These are phyloP conservation scores for Sphaerodactylus townsendi DNA, from an alignment of 2,113 vertebrate genomes.

Conservation along the genomic window DNA sequence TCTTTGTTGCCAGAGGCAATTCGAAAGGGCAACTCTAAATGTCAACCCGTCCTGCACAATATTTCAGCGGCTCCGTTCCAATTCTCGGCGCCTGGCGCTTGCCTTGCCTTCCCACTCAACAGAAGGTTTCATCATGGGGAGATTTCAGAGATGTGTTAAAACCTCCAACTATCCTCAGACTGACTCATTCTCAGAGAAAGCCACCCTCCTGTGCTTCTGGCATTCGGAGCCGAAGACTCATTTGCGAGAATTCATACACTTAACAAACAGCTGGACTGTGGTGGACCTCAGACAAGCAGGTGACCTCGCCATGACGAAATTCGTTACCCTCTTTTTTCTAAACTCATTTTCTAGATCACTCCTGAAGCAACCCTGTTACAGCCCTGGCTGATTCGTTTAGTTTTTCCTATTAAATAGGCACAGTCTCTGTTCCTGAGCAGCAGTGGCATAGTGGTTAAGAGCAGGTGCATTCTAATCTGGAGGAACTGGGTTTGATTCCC, in stretches of 20 bases:
- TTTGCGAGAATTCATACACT: neutral
- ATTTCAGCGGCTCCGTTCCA: neutral
- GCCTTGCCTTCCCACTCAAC: slow-evolving; percentile 24
- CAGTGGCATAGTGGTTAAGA: too few relatives aligned
- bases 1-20: slow-evolving; percentile 5
- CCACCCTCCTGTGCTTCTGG: neutral
- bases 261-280: neutral
- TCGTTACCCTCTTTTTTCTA: neutral
- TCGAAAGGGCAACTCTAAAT: slow-evolving; percentile 14
- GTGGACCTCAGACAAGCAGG: neutral
- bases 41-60: neutral
- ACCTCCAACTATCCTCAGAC: neutral
- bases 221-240: neutral
- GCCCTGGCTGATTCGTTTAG: too few relatives aligned
- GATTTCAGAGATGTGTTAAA: neutral
- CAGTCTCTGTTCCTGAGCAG: too few relatives aligned
- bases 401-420: too few relatives aligned
- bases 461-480: too few relatives aligned
- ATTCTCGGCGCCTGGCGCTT: neutral
- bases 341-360: neutral
- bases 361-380: neutral
- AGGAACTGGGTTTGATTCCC: too few relatives aligned
- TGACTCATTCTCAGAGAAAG: slow-evolving; percentile 5
- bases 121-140: slow-evolving; percentile 16
- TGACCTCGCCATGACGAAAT: too few relatives aligned